Base-by-base conservation (phyloP, 2,113 vertebrate genomes). In the Psammodynastes pulverulentus region DNA sequence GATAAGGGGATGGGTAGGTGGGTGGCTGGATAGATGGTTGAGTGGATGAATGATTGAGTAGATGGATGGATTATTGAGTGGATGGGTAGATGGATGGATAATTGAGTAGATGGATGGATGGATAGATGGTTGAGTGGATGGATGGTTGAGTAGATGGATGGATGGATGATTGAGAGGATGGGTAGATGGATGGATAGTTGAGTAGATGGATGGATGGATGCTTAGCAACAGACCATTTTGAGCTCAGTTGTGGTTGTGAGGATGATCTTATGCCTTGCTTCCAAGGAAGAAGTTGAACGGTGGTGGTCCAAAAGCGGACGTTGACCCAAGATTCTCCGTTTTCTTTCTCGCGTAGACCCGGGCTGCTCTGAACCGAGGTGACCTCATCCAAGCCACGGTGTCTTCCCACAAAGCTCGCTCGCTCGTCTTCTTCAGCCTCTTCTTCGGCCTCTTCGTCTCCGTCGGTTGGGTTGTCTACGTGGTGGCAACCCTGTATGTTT, bases 381-480 rank as follows among this genome's bases (percentile, higher is more conserved):
- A 98, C 93, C 4, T 97, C 89, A 93, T 90, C 6, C 97, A 97
- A 91, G 98, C 98, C 0, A 95, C 95, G 13, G 93, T 88, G 45
- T 95, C 98, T 0, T 98, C 98, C 1, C 95, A 54, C 72, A 98
- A 97, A 92, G 97, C 98, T 0, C 98, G 96, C 45, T 92, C 91
- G 0, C 96, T 98, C 1, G 96, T 98, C 9, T 94, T 98, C 92
- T 97, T 98, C 97, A 98, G 98, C 93, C 94, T 98, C 86, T 93
- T 98, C 88, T 98, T 98, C 0, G 98, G 98, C 0, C 52, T 98
- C 86, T 97, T 98, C 0, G 93, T 97, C 53, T 98, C 97, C 39
- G 52, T 97, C 96, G 96, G 95, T 88, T 98, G 98, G 98, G 96
- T 98, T 86, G 51, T 98, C 94, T 98, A 98, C 0, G 97, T 98